Conservation (phyloP, 2,113 vertebrate species). For the Galeopterus variegatus region DNA sequence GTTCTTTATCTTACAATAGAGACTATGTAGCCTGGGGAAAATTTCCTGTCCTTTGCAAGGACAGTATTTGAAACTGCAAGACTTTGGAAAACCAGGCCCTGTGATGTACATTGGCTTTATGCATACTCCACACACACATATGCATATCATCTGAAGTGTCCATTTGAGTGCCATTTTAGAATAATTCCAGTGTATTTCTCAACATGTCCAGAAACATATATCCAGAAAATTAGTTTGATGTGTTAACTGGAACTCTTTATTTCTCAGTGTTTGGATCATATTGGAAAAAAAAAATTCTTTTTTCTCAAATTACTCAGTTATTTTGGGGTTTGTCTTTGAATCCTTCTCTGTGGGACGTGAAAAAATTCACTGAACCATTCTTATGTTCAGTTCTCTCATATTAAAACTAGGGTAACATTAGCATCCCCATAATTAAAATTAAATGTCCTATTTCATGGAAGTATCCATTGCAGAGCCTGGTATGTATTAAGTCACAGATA, state of each 20-base stretch:
- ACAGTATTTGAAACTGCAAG: too few relatives aligned
- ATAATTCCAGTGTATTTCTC: not conserved
- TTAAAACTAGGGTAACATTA: not conserved
- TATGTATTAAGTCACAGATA: not conserved
- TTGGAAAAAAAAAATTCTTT: not conserved
- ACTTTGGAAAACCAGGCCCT: too few relatives aligned
- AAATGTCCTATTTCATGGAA: not conserved
- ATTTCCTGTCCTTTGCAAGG: too few relatives aligned
- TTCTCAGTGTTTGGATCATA: not conserved
- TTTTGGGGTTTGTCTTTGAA: not conserved
- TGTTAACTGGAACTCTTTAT: not conserved
- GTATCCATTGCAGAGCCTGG: not conserved
- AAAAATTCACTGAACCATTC: not conserved
- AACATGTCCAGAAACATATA: not conserved
- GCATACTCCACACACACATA: not conserved
- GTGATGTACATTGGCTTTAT: too few relatives aligned
- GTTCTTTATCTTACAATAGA: too few relatives aligned
- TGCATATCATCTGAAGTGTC: rapidly evolving
- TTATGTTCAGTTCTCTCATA: not conserved
- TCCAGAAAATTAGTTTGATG: not conserved
- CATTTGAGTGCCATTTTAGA: not conserved
- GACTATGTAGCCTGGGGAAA: too few relatives aligned
- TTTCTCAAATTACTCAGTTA: not conserved
- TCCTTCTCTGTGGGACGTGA: not conserved
- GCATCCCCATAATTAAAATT: not conserved